These are phyloP conservation scores for Lucifuga dentata DNA, from an alignment of 2,113 vertebrate species.

Conservation along the genomic window DNA sequence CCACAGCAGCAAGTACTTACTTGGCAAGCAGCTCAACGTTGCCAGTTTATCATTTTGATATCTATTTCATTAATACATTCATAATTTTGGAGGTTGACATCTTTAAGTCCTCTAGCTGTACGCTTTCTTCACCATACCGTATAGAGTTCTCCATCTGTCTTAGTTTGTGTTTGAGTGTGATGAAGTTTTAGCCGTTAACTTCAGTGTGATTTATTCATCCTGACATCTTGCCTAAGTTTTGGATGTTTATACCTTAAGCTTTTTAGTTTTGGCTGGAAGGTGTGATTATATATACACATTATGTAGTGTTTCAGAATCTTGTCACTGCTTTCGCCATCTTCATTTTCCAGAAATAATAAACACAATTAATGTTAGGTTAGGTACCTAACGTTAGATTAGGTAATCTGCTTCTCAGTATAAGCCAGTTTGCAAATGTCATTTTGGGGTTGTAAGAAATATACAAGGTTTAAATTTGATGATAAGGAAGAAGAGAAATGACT, in stretches of 20 bases:
- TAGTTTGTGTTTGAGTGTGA: too few species aligned
- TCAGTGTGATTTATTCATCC: too few species aligned
- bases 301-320: constrained; percentile 13
- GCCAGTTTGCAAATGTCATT: too few species aligned
- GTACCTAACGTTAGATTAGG: too few species aligned
- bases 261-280: too few species aligned
- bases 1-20: neutral
- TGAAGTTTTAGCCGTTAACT: too few species aligned
- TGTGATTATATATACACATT: neutral
- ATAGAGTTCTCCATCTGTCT: too few species aligned
- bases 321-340: constrained; percentile 22
- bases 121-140: too few species aligned
- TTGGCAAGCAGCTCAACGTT: constrained; percentile 7
- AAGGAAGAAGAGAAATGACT: neutral
- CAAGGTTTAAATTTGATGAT: neutral
- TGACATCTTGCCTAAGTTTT: neutral
- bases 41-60: constrained; percentile 16
- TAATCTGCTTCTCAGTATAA: too few species aligned
- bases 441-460: constrained; percentile 6
- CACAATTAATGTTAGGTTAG: too few species aligned
- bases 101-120: neutral
- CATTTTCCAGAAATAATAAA: constrained; percentile 35
- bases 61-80: constrained; percentile 22
- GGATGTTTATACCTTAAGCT: too few species aligned
- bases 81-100: constrained; percentile 2